phyloP scores from a whole-genome alignment of 2,797 vertebrate species.

The Crax fasciolata region DNA sequence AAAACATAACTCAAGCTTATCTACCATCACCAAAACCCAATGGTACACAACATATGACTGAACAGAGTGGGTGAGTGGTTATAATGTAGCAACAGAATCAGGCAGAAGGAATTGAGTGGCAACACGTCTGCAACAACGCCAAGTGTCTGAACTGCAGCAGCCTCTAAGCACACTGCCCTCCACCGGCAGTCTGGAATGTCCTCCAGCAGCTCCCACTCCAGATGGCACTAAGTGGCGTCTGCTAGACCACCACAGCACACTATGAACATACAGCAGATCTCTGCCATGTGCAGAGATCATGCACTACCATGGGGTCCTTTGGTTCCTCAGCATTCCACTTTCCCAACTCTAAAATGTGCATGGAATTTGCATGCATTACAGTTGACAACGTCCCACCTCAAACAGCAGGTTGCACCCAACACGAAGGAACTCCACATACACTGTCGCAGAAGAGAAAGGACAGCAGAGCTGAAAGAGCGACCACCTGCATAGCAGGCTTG shows the following conservation, averaged over 20 bases:
- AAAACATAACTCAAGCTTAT: not conserved
- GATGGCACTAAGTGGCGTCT: not conserved
- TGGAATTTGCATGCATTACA: not conserved
- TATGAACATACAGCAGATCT: not conserved
- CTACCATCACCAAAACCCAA: not conserved
- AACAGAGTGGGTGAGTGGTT: not conserved
- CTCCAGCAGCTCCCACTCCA: not conserved
- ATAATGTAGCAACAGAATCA: not conserved
- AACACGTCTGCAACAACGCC: not conserved
- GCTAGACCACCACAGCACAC: not conserved
- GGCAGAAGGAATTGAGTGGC: not conserved
- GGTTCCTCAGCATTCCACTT: not conserved
- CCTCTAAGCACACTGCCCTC: not conserved
- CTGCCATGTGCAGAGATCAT: rapidly evolving
- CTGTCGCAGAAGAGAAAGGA: not conserved
- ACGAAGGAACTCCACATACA: rapidly evolving
- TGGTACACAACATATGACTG: not conserved
- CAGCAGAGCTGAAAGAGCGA: not conserved
- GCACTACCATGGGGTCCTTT: rapidly evolving
- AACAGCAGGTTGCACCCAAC: rapidly evolving
- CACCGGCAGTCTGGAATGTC: not conserved
- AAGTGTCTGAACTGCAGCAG: not conserved
- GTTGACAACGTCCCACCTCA: not conserved
- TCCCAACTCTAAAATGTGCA: not conserved
- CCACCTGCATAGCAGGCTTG: not conserved